Evolutionary conservation across 2,888 invertebrate species (phyloP).

Genomic region (Perdita meconis): DNA sequence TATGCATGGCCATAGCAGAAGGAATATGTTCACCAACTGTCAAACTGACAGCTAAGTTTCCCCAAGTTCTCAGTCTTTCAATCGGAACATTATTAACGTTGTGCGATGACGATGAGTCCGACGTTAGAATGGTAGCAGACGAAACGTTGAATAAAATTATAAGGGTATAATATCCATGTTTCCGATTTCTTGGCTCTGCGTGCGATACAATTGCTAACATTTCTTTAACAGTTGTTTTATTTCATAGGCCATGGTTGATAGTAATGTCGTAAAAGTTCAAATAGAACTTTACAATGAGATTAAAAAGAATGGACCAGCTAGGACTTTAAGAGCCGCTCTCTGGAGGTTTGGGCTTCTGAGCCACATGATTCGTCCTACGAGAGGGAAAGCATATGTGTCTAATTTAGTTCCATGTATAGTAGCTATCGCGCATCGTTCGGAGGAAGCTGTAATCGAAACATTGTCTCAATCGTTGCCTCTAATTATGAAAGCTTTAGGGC

Average conservation of each 20-base stretch:
- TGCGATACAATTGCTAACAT: neutral
- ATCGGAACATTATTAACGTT: constrained; percentile 89
- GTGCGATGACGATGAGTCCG: constrained; percentile 91
- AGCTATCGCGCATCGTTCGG: constrained; percentile 89
- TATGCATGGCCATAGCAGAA: constrained; percentile 90
- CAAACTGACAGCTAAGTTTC: constrained; percentile 87
- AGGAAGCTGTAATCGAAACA: constrained; percentile 90
- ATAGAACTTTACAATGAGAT: constrained; percentile 93
- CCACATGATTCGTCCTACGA: constrained; percentile 90
- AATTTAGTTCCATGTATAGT: constrained; percentile 90
- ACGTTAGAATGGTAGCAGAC: constrained; percentile 92
- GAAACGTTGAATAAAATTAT: constrained; percentile 93
- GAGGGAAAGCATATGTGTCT: constrained; percentile 91
- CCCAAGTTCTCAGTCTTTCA: constrained; percentile 88
- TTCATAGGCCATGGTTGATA: constrained; percentile 87
- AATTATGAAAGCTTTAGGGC: constrained; percentile 88
- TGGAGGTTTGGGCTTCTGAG: constrained; percentile 91
- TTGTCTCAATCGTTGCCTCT: constrained; percentile 87
- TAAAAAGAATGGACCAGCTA: constrained; percentile 90
- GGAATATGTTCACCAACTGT: constrained; percentile 88
- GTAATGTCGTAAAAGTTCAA: constrained; percentile 90
- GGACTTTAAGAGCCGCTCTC: constrained; percentile 91
- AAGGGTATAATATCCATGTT: constrained; percentile 84
- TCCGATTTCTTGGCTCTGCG: neutral
- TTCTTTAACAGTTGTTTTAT: constrained; percentile 30